A percentile compares a stretch with the other conserved stretches of the same genome.
Conservation (phyloP, 1,140 invertebrate species). For the Eriosoma lanigerum region DNA sequence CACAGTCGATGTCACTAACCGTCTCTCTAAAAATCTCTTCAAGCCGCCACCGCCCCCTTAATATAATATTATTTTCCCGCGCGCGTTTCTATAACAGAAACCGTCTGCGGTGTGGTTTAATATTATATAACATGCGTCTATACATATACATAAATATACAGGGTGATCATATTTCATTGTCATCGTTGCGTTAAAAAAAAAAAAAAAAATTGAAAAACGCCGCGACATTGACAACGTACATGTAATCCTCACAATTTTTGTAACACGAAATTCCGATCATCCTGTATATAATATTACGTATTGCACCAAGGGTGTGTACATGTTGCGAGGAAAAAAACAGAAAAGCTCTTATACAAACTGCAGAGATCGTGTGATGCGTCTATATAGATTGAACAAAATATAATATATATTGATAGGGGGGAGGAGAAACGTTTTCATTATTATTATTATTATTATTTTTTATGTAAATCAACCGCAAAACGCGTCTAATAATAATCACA, state of each 20-base stretch:
- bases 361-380: neutral
- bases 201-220: too few relatives aligned
- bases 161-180: too few relatives aligned
- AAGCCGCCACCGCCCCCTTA: neutral
- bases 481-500: slow-evolving; percentile 37
- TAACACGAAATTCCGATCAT: too few relatives aligned
- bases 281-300: too few relatives aligned
- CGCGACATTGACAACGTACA: too few relatives aligned
- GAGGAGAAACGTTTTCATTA: neutral
- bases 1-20: slow-evolving; percentile 5
- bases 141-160: neutral
- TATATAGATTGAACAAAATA: neutral
- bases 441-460: too few relatives aligned
- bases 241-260: too few relatives aligned
- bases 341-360: neutral
- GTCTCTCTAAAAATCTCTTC: neutral
- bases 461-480: slow-evolving; percentile 17
- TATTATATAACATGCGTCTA: slow-evolving; percentile 7
- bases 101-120: slow-evolving; percentile 24
- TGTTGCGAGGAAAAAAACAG: neutral
- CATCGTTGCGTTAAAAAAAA: too few relatives aligned
- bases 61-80: neutral
- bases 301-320: neutral
- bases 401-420: too few relatives aligned
- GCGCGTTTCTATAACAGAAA: neutral